Evolutionary conservation across 2,888 invertebrate species (phyloP).

Genomic region (Taenaris catops): DNA sequence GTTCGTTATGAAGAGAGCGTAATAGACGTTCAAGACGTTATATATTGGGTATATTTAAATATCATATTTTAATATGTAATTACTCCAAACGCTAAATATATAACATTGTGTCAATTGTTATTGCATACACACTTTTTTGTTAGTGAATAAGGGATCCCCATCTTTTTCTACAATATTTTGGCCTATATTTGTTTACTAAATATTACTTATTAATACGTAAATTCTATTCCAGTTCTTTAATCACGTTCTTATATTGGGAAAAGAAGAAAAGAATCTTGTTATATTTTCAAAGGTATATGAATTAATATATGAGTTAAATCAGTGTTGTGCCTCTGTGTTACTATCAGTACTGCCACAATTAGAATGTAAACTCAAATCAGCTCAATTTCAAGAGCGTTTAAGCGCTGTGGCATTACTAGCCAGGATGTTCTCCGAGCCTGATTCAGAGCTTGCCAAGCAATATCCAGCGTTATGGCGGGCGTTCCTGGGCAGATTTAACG

Average conservation of each 20-base stretch:
- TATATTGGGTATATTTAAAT: too few relatives aligned
- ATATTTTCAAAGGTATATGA: slow-evolving; percentile 95
- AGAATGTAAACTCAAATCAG: slow-evolving; percentile 96
- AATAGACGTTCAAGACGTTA: too few relatives aligned
- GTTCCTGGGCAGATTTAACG: slow-evolving; percentile 95
- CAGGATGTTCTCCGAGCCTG: slow-evolving; percentile 97
- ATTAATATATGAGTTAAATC: slow-evolving; percentile 96
- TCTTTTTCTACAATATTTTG: too few relatives aligned
- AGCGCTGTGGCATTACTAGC: slow-evolving; percentile 93
- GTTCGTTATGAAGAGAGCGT: too few relatives aligned
- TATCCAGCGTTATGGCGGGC: slow-evolving; percentile 95
- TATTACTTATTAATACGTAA: too few relatives aligned
- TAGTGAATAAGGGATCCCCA: too few relatives aligned
- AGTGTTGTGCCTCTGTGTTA: slow-evolving; percentile 93
- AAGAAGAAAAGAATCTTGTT: slow-evolving; percentile 89
- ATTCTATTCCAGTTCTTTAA: slow-evolving; percentile 96
- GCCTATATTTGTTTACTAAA: too few relatives aligned
- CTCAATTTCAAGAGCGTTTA: slow-evolving; percentile 92
- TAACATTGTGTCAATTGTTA: too few relatives aligned
- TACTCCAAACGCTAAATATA: too few relatives aligned
- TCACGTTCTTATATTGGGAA: slow-evolving; percentile 95
- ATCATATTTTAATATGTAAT: too few relatives aligned
- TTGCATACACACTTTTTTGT: too few relatives aligned
- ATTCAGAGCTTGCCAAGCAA: slow-evolving; percentile 92
- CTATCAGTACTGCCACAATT: slow-evolving; percentile 94